A percentile compares a stretch with the other conserved stretches of the same genome.
These are phyloP conservation scores for Paramormyrops kingsleyae DNA, from an alignment of 2,113 vertebrate species.

Conservation along the genomic window DNA sequence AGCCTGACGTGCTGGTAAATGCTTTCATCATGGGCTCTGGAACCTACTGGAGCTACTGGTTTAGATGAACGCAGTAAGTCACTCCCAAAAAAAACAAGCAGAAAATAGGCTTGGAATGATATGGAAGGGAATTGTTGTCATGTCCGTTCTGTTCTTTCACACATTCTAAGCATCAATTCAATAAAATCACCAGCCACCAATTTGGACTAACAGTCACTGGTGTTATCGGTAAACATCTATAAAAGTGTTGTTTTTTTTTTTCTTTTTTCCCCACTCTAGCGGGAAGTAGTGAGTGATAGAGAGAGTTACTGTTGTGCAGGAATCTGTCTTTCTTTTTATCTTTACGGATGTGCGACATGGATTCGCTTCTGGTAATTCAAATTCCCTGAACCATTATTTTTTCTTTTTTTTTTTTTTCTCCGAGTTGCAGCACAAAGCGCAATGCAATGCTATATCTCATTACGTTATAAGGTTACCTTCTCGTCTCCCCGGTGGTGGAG, in stretches of 20 bases:
- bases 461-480: constrained; percentile 52
- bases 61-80: constrained; percentile 1
- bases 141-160: neutral
- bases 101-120: constrained; percentile 1
- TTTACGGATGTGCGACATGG: neutral
- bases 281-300: neutral
- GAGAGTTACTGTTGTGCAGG: neutral
- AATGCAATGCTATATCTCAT: constrained; percentile 48
- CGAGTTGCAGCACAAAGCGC: constrained; percentile 39
- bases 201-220: neutral
- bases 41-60: neutral
- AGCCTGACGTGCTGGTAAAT: neutral
- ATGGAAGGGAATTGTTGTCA: neutral
- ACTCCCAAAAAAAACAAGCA: neutral
- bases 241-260: neutral
- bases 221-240: neutral
- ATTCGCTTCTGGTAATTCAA: constrained; percentile 8
- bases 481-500: constrained; percentile 39
- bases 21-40: neutral
- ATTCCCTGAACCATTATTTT: neutral
- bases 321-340: constrained; percentile 7
- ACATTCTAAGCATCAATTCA: neutral
- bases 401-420: neutral
- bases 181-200: neutral
- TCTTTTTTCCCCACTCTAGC: neutral